These are phyloP conservation scores for Papilio protenor DNA, from an alignment of 2,888 invertebrate genomes.

Conservation along the genomic window DNA sequence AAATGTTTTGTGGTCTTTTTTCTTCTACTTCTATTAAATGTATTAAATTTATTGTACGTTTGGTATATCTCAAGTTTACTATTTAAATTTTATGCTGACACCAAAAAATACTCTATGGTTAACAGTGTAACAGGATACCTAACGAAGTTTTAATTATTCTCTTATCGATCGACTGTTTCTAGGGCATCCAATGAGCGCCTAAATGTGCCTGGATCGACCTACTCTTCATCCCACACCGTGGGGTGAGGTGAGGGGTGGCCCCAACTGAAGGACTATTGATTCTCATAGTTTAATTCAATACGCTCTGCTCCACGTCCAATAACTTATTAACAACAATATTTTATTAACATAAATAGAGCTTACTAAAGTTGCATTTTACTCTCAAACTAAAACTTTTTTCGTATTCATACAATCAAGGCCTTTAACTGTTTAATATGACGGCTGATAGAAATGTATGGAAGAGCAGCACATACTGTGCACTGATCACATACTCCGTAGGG, in stretches of 20 bases:
- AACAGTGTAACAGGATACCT: conserved; percentile 4
- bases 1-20: neutral
- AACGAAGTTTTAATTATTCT: conserved; percentile 17
- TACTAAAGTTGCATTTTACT: too few relatives aligned
- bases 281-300: neutral
- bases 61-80: neutral
- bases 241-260: too few relatives aligned
- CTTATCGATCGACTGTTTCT: conserved; percentile 13
- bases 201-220: neutral
- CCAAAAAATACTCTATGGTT: conserved; percentile 8
- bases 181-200: conserved; percentile 3
- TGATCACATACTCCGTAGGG: too few relatives aligned
- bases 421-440: too few relatives aligned
- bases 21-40: neutral
- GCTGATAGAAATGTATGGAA: too few relatives aligned
- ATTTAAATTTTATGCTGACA: neutral
- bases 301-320: neutral
- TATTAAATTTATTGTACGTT: neutral
- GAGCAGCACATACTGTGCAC: too few relatives aligned
- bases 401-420: too few relatives aligned
- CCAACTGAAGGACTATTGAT: neutral
- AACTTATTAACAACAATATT: too few relatives aligned
- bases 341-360: too few relatives aligned
- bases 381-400: too few relatives aligned
- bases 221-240: neutral